Conservation (phyloP, 1,140 invertebrate species). For the Caenorhabditis tropicalis region DNA sequence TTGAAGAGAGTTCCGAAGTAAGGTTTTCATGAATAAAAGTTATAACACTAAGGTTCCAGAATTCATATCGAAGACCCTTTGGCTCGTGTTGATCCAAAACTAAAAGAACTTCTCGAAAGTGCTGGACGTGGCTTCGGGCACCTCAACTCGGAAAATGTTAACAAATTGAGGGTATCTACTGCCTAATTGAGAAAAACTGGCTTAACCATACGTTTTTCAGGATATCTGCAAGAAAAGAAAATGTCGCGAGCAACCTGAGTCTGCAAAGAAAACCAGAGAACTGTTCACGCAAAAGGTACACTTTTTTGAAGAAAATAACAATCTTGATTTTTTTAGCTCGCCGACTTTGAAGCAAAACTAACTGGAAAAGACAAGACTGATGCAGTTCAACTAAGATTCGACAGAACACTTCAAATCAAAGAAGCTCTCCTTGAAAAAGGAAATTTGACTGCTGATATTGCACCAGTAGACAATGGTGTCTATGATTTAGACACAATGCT, state of each 20-base stretch:
- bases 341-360: conserved; percentile 4
- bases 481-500: conserved; percentile 44
- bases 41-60: not conserved
- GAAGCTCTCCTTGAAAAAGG: conserved; percentile 42
- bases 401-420: conserved; percentile 43
- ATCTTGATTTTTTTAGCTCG: not conserved
- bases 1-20: conserved; percentile 24
- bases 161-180: not conserved
- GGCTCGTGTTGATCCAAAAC: conserved; percentile 25
- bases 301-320: not conserved
- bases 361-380: conserved; percentile 43
- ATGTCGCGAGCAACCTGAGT: conserved; percentile 27
- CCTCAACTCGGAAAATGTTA: not conserved
- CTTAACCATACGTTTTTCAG: not conserved
- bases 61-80: conserved; percentile 46
- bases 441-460: conserved; percentile 35
- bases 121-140: not conserved
- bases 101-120: not conserved
- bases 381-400: conserved; percentile 27
- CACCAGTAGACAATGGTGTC: conserved; percentile 41
- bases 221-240: conserved; percentile 14
- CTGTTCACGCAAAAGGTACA: conserved; percentile 27
- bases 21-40: not conserved
- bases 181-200: too few relatives aligned
- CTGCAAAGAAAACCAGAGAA: conserved; percentile 7